Evolutionary conservation across 2,888 invertebrate genomes (phyloP).

Genomic region (Rhorus exstirpatorius): DNA sequence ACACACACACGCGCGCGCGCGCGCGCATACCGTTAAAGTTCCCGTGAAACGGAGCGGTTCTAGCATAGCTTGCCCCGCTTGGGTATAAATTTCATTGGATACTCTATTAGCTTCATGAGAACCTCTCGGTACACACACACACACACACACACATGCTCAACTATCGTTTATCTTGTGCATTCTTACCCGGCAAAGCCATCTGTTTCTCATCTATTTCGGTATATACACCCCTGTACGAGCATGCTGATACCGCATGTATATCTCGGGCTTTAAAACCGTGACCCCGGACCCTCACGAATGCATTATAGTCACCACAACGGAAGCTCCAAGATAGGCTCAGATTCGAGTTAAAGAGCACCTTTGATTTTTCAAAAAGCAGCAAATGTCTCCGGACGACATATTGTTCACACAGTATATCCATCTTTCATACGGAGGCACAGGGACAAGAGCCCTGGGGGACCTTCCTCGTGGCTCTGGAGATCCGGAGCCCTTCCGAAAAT

Average conservation of each 20-base stretch:
- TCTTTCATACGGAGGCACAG: background rate
- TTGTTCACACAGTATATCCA: background rate
- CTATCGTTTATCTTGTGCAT: background rate
- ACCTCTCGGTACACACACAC: background rate
- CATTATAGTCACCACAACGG: background rate
- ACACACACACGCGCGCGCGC: too few relatives aligned
- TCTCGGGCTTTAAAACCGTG: background rate
- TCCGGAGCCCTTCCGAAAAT: background rate
- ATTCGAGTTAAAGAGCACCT: background rate
- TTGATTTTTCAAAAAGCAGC: background rate
- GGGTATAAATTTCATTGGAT: background rate
- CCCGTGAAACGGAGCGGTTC: background rate
- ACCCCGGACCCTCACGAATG: background rate
- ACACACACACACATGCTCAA: background rate
- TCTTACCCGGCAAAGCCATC: background rate
- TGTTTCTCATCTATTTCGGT: background rate
- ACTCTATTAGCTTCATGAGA: background rate
- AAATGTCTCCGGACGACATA: background rate
- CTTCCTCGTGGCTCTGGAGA: background rate
- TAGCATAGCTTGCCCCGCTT: background rate
- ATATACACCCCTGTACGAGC: background rate
- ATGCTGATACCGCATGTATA: background rate
- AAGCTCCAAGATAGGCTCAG: background rate
- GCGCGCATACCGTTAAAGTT: background rate
- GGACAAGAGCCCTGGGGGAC: background rate